phyloP scores from a whole-genome alignment of 1,140 invertebrate species.

The Formica selysi region DNA sequence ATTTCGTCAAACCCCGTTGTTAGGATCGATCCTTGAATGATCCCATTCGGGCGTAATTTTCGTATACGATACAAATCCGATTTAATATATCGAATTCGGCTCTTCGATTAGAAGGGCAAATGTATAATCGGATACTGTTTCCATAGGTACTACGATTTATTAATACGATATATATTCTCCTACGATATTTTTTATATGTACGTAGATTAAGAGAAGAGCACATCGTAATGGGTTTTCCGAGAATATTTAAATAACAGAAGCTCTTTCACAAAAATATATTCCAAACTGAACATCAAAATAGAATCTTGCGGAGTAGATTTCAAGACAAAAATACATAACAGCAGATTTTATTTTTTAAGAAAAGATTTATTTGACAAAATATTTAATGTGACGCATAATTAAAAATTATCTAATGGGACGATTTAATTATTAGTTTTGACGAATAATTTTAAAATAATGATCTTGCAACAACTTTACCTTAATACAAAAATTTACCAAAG shows the following conservation, averaged over 20 bases:
- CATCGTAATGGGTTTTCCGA: not conserved
- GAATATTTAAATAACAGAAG: not conserved
- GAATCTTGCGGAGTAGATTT: not conserved
- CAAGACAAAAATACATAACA: not conserved
- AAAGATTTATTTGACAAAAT: not conserved
- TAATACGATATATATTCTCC: not conserved
- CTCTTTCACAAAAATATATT: not conserved
- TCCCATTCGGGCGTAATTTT: conserved; percentile 40
- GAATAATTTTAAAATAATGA: not conserved
- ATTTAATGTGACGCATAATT: not conserved
- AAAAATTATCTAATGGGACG: not conserved
- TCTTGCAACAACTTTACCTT: not conserved
- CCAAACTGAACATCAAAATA: not conserved
- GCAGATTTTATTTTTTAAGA: not conserved
- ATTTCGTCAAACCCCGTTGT: conserved; percentile 45
- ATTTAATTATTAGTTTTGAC: conserved; percentile 15
- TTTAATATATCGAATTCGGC: conserved; percentile 35
- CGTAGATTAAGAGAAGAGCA: conserved; percentile 4
- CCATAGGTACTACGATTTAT: conserved; percentile 12
- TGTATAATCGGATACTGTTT: conserved; percentile 32
- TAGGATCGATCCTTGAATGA: conserved; percentile 53
- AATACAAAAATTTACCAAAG: not conserved
- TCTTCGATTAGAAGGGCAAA: conserved; percentile 29
- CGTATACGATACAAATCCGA: conserved; percentile 46
- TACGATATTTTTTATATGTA: not conserved